Percentiles rank a stretch among this genome's conserved stretches.
These are phyloP conservation scores for Tadarida brasiliensis DNA, from an alignment of 2,797 vertebrate genomes.

Conservation along the genomic window DNA sequence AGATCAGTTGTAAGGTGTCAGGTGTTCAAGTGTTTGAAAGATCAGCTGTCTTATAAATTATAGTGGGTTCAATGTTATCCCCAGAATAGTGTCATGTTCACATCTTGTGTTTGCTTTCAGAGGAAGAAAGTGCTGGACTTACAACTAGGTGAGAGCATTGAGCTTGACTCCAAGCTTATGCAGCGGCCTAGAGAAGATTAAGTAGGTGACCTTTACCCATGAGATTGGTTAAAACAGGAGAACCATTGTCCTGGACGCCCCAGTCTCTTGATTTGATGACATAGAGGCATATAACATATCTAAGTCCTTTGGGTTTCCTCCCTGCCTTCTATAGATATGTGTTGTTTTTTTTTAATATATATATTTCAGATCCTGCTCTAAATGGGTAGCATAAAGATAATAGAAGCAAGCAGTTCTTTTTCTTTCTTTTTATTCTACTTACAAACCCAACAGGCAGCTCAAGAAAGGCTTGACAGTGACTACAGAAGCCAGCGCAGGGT, in stretches of 20 bases:
- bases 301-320: background rate
- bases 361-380: background rate
- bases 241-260: background rate
- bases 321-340: background rate
- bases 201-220: background rate
- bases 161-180: conserved; percentile 7
- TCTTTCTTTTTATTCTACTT: background rate
- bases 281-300: background rate
- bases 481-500: background rate
- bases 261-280: background rate
- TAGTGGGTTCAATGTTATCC: conserved; percentile 50
- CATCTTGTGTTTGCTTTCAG: conserved; percentile 44
- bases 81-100: conserved; percentile 62
- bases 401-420: background rate
- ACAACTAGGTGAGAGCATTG: background rate
- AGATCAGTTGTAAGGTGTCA: conserved; percentile 53
- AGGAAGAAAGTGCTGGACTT: conserved; percentile 49
- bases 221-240: background rate
- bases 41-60: conserved; percentile 69
- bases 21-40: conserved; percentile 55
- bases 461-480: background rate
- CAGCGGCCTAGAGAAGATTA: background rate
- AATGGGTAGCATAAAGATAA: background rate
- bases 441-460: background rate
- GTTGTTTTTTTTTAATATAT: conserved; percentile 2